These are phyloP conservation scores for Natrix natrix DNA, from an alignment of 2,797 vertebrate species.

Conservation along the genomic window DNA sequence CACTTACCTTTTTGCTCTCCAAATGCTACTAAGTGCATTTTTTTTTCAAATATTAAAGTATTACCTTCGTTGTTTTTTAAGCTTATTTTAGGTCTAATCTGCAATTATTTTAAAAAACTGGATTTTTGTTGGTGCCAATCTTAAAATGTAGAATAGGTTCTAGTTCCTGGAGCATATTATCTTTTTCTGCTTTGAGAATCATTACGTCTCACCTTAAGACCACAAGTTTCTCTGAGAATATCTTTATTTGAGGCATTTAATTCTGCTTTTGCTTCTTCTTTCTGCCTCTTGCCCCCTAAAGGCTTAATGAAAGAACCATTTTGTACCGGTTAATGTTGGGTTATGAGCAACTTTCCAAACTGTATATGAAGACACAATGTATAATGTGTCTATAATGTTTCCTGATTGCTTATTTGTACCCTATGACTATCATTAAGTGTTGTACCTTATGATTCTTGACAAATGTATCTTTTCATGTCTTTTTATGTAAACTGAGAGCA, in stretches of 20 bases:
- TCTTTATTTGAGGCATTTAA: not conserved
- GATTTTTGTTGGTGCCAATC: not conserved
- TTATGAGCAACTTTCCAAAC: not conserved
- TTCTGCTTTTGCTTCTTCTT: not conserved
- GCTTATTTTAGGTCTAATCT: not conserved
- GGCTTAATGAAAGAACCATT: not conserved
- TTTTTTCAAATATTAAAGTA: not conserved
- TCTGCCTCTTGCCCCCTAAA: not conserved
- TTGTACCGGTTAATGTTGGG: not conserved
- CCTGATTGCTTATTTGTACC: no score
- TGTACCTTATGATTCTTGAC: no score
- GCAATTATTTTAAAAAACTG: not conserved
- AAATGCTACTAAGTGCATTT: not conserved
- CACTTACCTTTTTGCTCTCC: not conserved
- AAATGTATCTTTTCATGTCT: no score
- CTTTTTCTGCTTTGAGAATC: not conserved
- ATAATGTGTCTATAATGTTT: not conserved
- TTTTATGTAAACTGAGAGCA: no score
- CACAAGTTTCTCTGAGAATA: not conserved
- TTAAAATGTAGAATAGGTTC: not conserved
- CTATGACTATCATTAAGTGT: no score
- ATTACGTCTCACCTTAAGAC: not conserved
- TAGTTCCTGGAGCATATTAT: not conserved
- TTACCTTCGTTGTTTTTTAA: not conserved
- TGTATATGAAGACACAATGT: not conserved